Base-by-base conservation (phyloP, 1,140 invertebrate species). In the Saccostrea glomerata region DNA sequence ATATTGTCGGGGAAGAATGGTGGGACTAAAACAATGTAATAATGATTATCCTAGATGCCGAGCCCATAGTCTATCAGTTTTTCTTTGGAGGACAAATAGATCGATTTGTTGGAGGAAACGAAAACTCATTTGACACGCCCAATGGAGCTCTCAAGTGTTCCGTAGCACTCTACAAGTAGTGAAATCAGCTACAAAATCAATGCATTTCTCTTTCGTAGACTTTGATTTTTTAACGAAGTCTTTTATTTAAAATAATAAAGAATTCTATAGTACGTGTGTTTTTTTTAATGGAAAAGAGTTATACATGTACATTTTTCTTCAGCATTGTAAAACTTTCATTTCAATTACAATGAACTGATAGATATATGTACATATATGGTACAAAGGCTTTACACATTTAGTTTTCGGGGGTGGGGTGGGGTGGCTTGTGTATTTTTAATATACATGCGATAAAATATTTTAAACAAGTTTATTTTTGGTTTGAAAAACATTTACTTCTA, bases 61-160 rank as follows among this genome's bases (percentile, higher is more conserved):
- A 30, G 23, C 30, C 70, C 13, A 23, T 13, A 13, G 70, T 77
- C 23, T 36, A 30, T 77, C 70, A 63, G 58, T 36, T 12, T 77
- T 13, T 30, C 23, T 23, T 77, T 36, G 9, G 30, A 13, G 25
- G 12, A 77, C 70, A 63, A 20, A n/a, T n/a, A 63, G 58, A 77
- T 77, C 70, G 70, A 77, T 77, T 30, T 77, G 70, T 77, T 36
- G 70, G 70, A 36, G 25, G 13, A 36, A 25, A 36, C 6, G 13
- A 36, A 25, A 77, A 77, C 30, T 36, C 58, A 63, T 63, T 63
- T 30, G 70, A 77, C 70, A 36, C 70, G 25, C 70, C 70, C 70
- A 7, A 66, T 66, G 20, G 20, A 66, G 23, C 60, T 7, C 2
- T 20, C 60, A 66, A 20, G 17, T 66, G 15, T 47, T 47, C n/a